Evolutionary conservation across 1,140 invertebrate species (phyloP).

Genomic region (Ips nitidus): DNA sequence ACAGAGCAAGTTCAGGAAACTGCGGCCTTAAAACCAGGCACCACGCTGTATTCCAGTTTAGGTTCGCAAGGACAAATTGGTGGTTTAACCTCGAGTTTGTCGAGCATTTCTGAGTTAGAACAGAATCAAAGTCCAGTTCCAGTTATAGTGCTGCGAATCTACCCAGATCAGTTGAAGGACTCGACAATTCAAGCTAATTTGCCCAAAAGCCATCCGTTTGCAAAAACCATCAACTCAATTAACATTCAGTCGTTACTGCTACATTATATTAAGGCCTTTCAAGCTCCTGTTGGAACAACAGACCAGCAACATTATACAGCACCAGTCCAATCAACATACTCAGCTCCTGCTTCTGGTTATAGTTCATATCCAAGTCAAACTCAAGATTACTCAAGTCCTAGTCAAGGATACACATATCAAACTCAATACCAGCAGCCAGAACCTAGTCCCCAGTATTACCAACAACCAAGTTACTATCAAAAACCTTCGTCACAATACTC

Average conservation of each 20-base stretch:
- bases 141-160: slow-evolving; percentile 59
- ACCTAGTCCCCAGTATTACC: slow-evolving; percentile 1
- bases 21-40: slow-evolving; percentile 41
- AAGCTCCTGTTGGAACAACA: slow-evolving; percentile 26
- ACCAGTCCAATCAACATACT: not conserved
- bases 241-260: slow-evolving; percentile 53
- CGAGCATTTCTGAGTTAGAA: slow-evolving; percentile 26
- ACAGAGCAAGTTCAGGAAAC: slow-evolving; percentile 18
- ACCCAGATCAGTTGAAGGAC: slow-evolving; percentile 58
- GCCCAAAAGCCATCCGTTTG: slow-evolving; percentile 57
- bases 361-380: not conserved
- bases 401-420: not conserved
- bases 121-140: slow-evolving; percentile 52
- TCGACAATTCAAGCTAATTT: slow-evolving; percentile 58
- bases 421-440: slow-evolving; percentile 28
- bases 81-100: slow-evolving; percentile 39
- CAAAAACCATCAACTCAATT: slow-evolving; percentile 56
- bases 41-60: slow-evolving; percentile 47
- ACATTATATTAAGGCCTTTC: slow-evolving; percentile 45
- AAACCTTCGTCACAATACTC: not conserved
- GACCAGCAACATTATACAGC: slow-evolving; percentile 21
- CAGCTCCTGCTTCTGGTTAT: not conserved
- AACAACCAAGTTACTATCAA: not conserved
- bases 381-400: slow-evolving; percentile 6
- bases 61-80: slow-evolving; percentile 45